Evolutionary conservation across 1,140 invertebrate genomes (phyloP).

Genomic region (Cydia fagiglandana): DNA sequence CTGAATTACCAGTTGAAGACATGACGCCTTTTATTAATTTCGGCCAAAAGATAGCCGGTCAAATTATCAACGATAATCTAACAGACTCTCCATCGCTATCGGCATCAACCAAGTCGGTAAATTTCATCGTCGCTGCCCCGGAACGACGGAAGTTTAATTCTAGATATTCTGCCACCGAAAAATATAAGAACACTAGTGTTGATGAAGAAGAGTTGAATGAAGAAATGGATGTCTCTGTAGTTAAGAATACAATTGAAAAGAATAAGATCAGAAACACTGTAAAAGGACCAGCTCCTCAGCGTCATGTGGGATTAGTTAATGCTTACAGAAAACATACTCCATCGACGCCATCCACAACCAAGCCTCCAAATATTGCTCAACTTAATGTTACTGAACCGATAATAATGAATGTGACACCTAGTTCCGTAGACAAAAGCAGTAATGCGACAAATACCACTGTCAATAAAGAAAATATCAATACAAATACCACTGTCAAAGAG

Average conservation of each 20-base stretch:
- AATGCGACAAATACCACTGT: conserved; percentile 42
- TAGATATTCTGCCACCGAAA: conserved; percentile 74
- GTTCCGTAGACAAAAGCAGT: conserved; percentile 47
- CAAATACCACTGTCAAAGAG: conserved; percentile 40
- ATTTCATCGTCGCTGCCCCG: conserved; percentile 71
- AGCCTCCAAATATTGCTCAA: conserved; percentile 47
- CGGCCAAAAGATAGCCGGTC: conserved; percentile 82
- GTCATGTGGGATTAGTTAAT: conserved; percentile 71
- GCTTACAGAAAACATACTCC: conserved; percentile 73
- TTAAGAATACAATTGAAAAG: conserved; percentile 77
- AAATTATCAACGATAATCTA: conserved; percentile 67
- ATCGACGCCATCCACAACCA: conserved; percentile 59
- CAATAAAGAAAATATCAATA: conserved; percentile 46
- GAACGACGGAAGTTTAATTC: conserved; percentile 79
- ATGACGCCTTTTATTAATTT: conserved; percentile 86
- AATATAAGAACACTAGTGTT: conserved; percentile 68
- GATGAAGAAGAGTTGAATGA: conserved; percentile 78
- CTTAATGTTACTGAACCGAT: conserved; percentile 59
- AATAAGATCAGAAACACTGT: conserved; percentile 77
- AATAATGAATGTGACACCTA: conserved; percentile 53
- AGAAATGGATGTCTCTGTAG: conserved; percentile 79
- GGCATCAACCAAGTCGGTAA: conserved; percentile 78
- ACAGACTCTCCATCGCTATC: conserved; percentile 70
- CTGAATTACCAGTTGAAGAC: conserved; percentile 82
- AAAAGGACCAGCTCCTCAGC: conserved; percentile 71